Evolutionary conservation across 2,797 vertebrate species (phyloP).

Genomic region (Mormyrus hasselquistii): DNA sequence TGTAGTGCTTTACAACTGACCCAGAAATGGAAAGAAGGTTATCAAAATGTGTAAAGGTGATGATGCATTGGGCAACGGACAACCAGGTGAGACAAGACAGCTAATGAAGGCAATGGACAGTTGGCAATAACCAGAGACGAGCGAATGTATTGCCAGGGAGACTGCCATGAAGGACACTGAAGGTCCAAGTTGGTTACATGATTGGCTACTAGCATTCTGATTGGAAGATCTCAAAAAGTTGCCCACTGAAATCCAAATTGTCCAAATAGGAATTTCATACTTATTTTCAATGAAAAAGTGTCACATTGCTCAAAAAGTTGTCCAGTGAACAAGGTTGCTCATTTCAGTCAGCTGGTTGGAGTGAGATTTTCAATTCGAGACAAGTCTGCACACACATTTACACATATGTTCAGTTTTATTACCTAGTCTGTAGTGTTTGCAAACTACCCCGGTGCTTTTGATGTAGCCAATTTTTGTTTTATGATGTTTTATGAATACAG

Average conservation of each 20-base stretch:
- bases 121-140: background rate
- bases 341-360: background rate
- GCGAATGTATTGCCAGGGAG: background rate
- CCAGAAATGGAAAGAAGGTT: background rate
- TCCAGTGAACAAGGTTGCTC: background rate
- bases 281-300: background rate
- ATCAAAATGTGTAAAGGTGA: background rate
- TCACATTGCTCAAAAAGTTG: background rate
- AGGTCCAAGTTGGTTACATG: background rate
- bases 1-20: background rate
- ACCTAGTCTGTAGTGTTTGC: background rate
- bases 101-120: background rate
- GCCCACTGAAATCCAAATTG: background rate
- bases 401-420: background rate
- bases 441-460: background rate
- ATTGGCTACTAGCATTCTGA: background rate
- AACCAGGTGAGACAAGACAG: background rate
- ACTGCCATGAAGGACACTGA: background rate
- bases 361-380: background rate
- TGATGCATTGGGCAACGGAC: background rate
- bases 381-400: background rate
- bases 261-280: background rate
- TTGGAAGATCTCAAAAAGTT: background rate
- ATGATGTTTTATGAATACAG: background rate
- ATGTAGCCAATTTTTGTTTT: background rate